Evolutionary conservation across 2,888 invertebrate species (phyloP), one percentile per base, ranked within the genome.

Genomic region (Cordilura impudica): DNA sequence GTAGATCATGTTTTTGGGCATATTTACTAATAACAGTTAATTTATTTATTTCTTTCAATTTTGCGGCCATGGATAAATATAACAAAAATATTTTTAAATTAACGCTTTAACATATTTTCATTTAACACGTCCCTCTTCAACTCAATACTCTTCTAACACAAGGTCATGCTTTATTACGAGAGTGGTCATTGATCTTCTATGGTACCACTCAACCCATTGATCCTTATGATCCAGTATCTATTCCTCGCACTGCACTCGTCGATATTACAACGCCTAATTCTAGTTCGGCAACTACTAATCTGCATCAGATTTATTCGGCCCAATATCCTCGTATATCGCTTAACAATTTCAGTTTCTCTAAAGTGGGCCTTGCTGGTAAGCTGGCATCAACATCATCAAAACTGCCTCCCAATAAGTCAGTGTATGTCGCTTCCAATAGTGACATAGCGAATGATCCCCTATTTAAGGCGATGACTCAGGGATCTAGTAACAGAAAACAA

Each of bases 151-250:
- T 47, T 29, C n/a, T 19, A 39, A 54, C 53, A 45, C 26, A 75
- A 96, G 96, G 96, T 90, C 94, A 96, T 89, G 97, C 97, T 78
- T 94, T 95, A 82, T 93, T 98, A 85, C 95, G 96, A 91, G 96
- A 96, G 89, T 98, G 98, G 98, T 95, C 97, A 80, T 92, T 98
- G 89, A 94, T 96, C 87, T 93, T 98, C 89, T 97, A 97, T 90
- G 98, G 98, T 84, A 98, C 98, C 75, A 94, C 88, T 31, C 91
- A 90, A 80, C 91, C 92, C 73, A 93, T 93, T 63, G 91, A 92
- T 86, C 93, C 92, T 89, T 92, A 91, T 85, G 94, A 93, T 88
- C 92, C 92, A 16, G 90, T 92, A 84, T 92, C 92, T 66, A 86
- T 84, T 76, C 86, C 87, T 56, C 87, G 86, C 21, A 81, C 85